Evolutionary conservation across 2,888 invertebrate species (phyloP).

Genomic region (Calameuta pallipes): DNA sequence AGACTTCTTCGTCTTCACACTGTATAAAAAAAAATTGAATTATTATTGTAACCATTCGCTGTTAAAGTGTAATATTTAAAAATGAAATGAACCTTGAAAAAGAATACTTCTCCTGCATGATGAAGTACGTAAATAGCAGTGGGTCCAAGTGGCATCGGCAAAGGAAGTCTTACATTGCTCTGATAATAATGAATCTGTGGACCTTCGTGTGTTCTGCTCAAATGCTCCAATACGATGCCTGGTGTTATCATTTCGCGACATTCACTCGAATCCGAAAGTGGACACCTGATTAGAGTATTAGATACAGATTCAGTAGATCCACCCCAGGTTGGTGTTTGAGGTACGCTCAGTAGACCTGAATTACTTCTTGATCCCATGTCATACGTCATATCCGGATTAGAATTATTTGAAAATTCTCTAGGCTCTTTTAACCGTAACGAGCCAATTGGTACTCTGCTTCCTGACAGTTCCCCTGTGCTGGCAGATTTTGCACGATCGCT

Average conservation of each 20-base stretch:
- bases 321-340: constrained; percentile 52
- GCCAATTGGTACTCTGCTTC: neutral
- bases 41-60: neutral
- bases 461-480: constrained; percentile 57
- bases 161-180: constrained; percentile 41
- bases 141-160: constrained; percentile 50
- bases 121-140: constrained; percentile 53
- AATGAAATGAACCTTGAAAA: constrained; percentile 47
- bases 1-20: constrained; percentile 44
- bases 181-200: constrained; percentile 54
- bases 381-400: constrained; percentile 15
- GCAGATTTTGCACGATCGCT: constrained; percentile 58
- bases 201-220: constrained; percentile 44
- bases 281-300: constrained; percentile 39
- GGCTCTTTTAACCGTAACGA: neutral
- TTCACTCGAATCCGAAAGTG: constrained; percentile 35
- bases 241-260: constrained; percentile 46
- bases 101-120: constrained; percentile 48
- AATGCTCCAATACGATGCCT: constrained; percentile 49
- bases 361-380: constrained; percentile 7
- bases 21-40: constrained; percentile 9
- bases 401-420: constrained; percentile 11
- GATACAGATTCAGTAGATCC: constrained; percentile 56
- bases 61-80: neutral
- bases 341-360: constrained; percentile 19